These are phyloP conservation scores for Neosalanx taihuensis DNA, from an alignment of 2,797 vertebrate genomes.

Conservation along the genomic window DNA sequence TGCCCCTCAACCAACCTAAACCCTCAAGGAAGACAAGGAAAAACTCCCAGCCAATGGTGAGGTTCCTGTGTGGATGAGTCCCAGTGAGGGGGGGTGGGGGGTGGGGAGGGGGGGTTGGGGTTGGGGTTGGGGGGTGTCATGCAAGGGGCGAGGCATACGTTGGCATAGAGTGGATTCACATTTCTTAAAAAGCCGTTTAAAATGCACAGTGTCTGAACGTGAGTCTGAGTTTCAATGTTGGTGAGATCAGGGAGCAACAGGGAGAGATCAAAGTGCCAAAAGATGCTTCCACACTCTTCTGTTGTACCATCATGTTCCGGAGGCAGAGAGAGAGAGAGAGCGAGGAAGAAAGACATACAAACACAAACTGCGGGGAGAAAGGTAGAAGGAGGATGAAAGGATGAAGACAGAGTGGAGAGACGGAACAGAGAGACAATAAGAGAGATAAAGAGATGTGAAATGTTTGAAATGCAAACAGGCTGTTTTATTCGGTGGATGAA, in stretches of 20 bases:
- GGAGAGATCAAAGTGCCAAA: not conserved
- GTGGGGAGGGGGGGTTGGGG: too few species aligned
- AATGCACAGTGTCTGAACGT: not conserved
- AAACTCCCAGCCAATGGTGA: too few species aligned
- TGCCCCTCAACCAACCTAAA: too few species aligned
- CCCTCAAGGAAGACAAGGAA: too few species aligned
- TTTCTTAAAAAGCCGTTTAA: not conserved
- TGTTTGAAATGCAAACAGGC: too few species aligned
- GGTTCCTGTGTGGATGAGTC: too few species aligned
- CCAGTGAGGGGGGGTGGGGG: too few species aligned
- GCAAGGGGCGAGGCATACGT: too few species aligned
- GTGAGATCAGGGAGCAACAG: not conserved
- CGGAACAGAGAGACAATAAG: not conserved
- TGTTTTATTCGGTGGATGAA: too few species aligned
- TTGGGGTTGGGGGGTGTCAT: too few species aligned
- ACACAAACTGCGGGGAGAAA: not conserved
- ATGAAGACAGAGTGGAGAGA: not conserved
- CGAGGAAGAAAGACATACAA: not conserved
- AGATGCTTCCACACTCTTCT: not conserved
- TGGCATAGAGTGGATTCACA: too few species aligned
- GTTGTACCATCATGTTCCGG: not conserved
- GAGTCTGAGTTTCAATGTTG: not conserved
- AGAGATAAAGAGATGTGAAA: too few species aligned
- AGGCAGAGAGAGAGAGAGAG: not conserved
- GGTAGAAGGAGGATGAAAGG: not conserved